Evolutionary conservation across 1,140 invertebrate species (phyloP).

Genomic region (Apis florea): DNA sequence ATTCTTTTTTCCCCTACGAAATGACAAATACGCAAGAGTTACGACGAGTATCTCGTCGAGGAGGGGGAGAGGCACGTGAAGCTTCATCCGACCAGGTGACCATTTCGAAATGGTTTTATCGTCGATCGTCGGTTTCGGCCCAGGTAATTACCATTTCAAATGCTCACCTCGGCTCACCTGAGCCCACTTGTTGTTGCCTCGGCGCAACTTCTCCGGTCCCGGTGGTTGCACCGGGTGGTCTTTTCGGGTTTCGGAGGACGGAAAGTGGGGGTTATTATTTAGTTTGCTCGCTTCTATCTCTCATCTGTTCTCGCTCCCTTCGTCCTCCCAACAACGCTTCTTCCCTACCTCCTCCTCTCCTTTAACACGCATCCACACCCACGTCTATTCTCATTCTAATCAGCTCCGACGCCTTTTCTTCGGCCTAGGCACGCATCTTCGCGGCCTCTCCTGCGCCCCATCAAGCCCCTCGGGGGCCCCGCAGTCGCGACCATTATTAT

Average conservation of each 20-base stretch:
- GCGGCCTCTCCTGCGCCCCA: conserved; percentile 48
- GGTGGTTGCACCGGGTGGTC: conserved; percentile 78
- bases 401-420: conserved; percentile 71
- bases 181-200: conserved; percentile 66
- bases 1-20: not conserved
- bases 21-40: not conserved
- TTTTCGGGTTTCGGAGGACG: conserved; percentile 65
- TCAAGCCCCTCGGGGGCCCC: conserved; percentile 38
- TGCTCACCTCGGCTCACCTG: conserved; percentile 75
- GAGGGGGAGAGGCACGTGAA: conserved; percentile 27
- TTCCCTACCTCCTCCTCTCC: conserved; percentile 42
- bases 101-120: conserved; percentile 74
- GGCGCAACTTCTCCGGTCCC: conserved; percentile 70
- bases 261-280: conserved; percentile 78
- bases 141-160: conserved; percentile 80
- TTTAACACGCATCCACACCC: conserved; percentile 68
- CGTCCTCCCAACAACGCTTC: not conserved
- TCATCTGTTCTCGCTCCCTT: conserved; percentile 68
- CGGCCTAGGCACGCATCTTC: conserved; percentile 56
- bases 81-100: conserved; percentile 59
- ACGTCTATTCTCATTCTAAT: conserved; percentile 78
- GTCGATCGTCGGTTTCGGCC: conserved; percentile 70
- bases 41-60: too few relatives aligned
- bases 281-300: conserved; percentile 78
- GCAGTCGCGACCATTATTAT: conserved; percentile 65